Evolutionary conservation across 2,113 vertebrate genomes (phyloP).

Genomic region (Xenopus borealis): DNA sequence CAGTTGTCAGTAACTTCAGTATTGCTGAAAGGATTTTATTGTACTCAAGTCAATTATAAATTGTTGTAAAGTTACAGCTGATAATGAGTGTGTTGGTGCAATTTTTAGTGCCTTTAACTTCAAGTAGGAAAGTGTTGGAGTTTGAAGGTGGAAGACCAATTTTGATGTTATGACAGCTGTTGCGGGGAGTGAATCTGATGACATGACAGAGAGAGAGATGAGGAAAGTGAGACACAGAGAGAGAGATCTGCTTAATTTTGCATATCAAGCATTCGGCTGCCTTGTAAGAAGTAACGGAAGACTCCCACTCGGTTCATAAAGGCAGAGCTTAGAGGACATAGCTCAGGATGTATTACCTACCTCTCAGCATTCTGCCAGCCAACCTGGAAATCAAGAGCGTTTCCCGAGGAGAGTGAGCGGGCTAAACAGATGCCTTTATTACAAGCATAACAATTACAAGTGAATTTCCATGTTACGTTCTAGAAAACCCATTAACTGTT

Average conservation of each 20-base stretch:
- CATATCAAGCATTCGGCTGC: slow-evolving; percentile 28
- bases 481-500: slow-evolving; percentile 30
- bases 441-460: slow-evolving; percentile 38
- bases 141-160: neutral
- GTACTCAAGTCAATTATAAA: too few relatives aligned
- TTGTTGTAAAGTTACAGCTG: too few relatives aligned
- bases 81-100: too few relatives aligned
- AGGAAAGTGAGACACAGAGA: neutral
- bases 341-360: slow-evolving; percentile 24
- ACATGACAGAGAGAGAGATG: neutral
- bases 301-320: slow-evolving; percentile 21
- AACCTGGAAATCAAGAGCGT: slow-evolving; percentile 22
- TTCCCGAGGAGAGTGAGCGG: slow-evolving; percentile 8
- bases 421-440: slow-evolving; percentile 44
- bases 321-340: neutral
- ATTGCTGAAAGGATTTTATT: too few relatives aligned
- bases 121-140: neutral
- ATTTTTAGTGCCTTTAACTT: too few relatives aligned
- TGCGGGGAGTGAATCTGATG: too few relatives aligned
- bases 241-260: neutral
- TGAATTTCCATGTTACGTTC: slow-evolving; percentile 25
- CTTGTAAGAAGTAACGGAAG: slow-evolving; percentile 26
- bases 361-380: slow-evolving; percentile 24
- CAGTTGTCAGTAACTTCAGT: too few relatives aligned
- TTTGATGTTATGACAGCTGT: neutral